phyloP scores from a whole-genome alignment of 2,113 vertebrate genomes.

The Glaucidium brasilianum region DNA sequence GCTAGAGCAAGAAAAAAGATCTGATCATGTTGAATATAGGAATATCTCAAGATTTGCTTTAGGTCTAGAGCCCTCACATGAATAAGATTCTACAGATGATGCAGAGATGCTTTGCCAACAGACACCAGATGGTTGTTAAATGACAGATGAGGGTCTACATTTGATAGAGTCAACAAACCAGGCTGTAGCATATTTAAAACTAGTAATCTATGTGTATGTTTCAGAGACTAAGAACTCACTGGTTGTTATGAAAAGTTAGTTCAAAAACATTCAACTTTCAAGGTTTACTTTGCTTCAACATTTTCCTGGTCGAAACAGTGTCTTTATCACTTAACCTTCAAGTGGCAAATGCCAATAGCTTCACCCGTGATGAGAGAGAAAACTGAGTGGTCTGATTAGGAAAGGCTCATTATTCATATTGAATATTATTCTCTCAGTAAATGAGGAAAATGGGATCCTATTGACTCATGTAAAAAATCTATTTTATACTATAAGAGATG shows the following conservation, averaged over 20 bases:
- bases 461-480: not conserved
- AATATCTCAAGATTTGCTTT: not conserved
- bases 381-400: not conserved
- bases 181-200: conserved; percentile 8
- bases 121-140: conserved; percentile 54
- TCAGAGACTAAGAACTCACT: not conserved
- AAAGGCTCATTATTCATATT: not conserved
- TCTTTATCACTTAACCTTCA: not conserved
- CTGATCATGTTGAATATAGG: not conserved
- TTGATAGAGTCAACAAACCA: conserved; percentile 40
- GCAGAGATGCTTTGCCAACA: conserved; percentile 38
- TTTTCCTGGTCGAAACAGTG: not conserved
- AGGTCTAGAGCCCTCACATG: not conserved
- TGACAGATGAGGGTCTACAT: conserved; percentile 34
- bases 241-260: not conserved
- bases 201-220: not conserved
- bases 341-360: not conserved
- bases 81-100: conserved; percentile 30
- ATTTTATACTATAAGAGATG: not conserved
- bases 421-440: not conserved
- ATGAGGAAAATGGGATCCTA: not conserved
- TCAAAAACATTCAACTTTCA: not conserved
- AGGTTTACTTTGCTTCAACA: not conserved
- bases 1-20: not conserved
- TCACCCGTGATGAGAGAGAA: not conserved